phyloP scores from a whole-genome alignment of 2,113 vertebrate species.

The Macrotus californicus region DNA sequence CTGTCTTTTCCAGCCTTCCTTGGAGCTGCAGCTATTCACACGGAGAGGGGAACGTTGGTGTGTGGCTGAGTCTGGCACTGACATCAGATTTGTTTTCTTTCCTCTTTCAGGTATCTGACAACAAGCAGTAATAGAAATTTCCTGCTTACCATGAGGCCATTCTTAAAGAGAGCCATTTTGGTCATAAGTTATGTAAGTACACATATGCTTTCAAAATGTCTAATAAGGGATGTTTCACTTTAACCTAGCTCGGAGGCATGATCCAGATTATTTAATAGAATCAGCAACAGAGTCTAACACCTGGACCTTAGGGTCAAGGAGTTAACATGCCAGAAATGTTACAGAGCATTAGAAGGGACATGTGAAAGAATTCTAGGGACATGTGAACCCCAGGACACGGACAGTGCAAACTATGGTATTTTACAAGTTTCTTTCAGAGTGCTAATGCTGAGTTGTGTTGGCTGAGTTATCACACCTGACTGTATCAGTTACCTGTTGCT shows the following conservation, averaged over 20 bases:
- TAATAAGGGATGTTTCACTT: neutral
- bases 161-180: constrained; percentile 89
- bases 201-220: neutral
- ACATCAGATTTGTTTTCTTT: constrained; percentile 14
- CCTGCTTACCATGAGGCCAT: constrained; percentile 82
- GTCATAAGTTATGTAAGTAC: constrained; percentile 90
- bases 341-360: neutral
- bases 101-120: constrained; percentile 78
- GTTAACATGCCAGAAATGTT: neutral
- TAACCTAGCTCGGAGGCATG: neutral
- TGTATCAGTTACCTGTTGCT: neutral
- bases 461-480: neutral
- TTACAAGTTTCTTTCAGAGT: neutral
- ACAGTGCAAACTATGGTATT: neutral
- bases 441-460: neutral
- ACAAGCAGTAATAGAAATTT: constrained; percentile 75
- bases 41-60: neutral
- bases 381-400: neutral
- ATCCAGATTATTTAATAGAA: neutral
- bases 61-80: neutral
- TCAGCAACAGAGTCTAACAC: neutral
- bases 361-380: neutral
- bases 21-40: neutral
- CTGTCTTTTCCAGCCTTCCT: neutral
- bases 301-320: neutral